Percentiles rank a stretch among this genome's conserved stretches.
Conservation (phyloP, 1,140 invertebrate genomes). For the Bombus haemorrhoidalis region DNA sequence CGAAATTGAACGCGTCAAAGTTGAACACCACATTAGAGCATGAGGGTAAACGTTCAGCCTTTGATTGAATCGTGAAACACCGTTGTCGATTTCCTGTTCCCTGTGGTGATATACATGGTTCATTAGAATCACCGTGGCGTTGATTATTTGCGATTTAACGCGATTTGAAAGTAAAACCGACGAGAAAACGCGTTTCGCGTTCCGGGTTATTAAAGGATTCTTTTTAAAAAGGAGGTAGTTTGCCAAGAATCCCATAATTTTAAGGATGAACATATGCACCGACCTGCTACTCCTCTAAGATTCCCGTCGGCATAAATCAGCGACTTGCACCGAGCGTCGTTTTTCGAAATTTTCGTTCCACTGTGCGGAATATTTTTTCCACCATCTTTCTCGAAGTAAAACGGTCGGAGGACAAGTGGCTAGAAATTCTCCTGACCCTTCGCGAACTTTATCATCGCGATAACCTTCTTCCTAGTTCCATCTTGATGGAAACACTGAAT, state of each 20-base stretch:
- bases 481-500: slow-evolving; percentile 52
- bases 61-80: background rate
- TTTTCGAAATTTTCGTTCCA: slow-evolving; percentile 3
- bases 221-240: background rate
- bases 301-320: slow-evolving; percentile 18
- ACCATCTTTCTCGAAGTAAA: background rate
- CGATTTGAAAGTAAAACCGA: no score
- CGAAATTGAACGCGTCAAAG: background rate
- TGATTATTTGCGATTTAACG: background rate
- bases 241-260: background rate
- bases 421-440: slow-evolving; percentile 1
- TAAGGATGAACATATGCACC: background rate
- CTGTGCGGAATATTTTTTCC: slow-evolving; percentile 11
- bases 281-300: background rate
- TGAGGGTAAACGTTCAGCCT: background rate
- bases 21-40: no score
- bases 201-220: background rate
- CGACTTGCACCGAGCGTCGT: background rate
- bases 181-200: no score
- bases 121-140: background rate
- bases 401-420: slow-evolving; percentile 15
- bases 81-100: background rate
- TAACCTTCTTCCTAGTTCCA: slow-evolving; percentile 28
- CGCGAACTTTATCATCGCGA: slow-evolving; percentile 44
- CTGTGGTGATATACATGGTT: background rate